Evolutionary conservation across 2,888 invertebrate species (phyloP), one percentile per base, ranked within the genome.

Genomic region (Dexiosoma caninum): DNA sequence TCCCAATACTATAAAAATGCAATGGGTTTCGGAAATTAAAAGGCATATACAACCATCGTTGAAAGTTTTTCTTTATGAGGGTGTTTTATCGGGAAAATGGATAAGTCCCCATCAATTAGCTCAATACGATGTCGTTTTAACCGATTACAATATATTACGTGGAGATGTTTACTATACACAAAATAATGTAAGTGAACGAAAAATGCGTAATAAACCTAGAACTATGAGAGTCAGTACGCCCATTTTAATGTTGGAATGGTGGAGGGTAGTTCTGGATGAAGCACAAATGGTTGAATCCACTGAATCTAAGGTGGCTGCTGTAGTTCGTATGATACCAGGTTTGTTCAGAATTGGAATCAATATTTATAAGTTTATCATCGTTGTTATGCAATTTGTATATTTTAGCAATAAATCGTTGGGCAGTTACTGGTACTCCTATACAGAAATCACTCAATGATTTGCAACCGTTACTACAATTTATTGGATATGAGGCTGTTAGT

Each of bases 211-310:
- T 78, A 91, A 92, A n/a, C 93, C 93, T 80, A 91, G 92, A 35
- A 95, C 93, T 83, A 91, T 93, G 88, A 91, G 92, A 0, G 91
- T 92, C 1, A 93, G 93, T 0, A 93, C 94, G 53, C 95, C 95
- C 0, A 88, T 96, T n/a, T 89, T 92, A 0, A 92, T 92, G 85
- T 91, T 95, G 1, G 90, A 93, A 59, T 96, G 95, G 94, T 95
- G 95, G 95, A 91, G 95, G 71, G 91, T 95, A 64, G 93, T 94
- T 86, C 89, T 95, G 27, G 96, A 96, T 89, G 96, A 96, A 90
- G 95, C 95, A 5, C 96, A 96, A 91, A 93, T 95, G 92, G 94
- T 95, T 0, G 95, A 95, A 85, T 91, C 92, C 59, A 90, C 91
- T 2, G 90, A 91, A 0, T 90, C 92, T 1, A 90, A 92, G 85